These are phyloP conservation scores for Dasyprocta punctata DNA, from an alignment of 2,113 vertebrate species.

Conservation along the genomic window DNA sequence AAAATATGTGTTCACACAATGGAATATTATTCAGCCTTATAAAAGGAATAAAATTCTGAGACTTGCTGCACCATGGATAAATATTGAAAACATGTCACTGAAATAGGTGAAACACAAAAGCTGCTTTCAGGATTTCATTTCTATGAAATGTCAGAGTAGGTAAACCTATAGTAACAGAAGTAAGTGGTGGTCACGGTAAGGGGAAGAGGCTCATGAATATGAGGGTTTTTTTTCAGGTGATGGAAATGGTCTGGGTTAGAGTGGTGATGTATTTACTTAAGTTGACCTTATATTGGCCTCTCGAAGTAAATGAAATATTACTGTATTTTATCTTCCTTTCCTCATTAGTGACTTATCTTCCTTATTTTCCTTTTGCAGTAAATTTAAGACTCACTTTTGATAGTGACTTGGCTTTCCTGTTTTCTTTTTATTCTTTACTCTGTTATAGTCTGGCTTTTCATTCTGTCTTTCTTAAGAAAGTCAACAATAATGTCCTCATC, in stretches of 20 bases:
- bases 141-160: background rate
- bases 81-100: background rate
- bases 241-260: background rate
- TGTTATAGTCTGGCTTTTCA: constrained; percentile 13
- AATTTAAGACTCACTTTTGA: constrained; percentile 13
- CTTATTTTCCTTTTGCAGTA: background rate
- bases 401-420: background rate
- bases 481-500: background rate
- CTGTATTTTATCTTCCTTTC: background rate
- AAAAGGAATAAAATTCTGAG: background rate
- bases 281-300: background rate
- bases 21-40: background rate
- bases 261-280: background rate
- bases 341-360: background rate
- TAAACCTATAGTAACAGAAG: background rate
- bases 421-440: background rate
- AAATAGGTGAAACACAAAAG: background rate
- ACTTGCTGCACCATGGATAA: background rate
- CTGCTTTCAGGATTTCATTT: background rate
- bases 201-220: background rate
- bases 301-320: background rate
- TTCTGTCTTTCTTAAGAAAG: background rate
- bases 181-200: background rate
- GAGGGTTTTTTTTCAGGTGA: background rate
- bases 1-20: background rate